A percentile compares a stretch with the other conserved stretches of the same genome.
Conservation (phyloP, 2,888 invertebrate species). For the Cerastis leucographa region DNA sequence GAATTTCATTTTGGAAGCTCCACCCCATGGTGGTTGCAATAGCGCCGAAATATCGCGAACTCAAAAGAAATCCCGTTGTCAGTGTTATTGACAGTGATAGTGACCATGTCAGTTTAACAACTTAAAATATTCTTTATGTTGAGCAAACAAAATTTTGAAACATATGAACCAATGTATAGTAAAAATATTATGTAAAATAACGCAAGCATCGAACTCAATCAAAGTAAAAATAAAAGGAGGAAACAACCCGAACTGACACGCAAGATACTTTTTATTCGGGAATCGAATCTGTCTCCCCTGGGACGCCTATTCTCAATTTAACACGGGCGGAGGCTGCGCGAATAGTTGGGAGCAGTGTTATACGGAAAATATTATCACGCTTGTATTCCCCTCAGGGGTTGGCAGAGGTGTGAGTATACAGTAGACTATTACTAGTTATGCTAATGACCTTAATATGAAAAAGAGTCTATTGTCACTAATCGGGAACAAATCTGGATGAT, state of each 20-base stretch:
- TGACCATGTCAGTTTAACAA: too few species aligned
- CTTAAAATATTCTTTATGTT: too few species aligned
- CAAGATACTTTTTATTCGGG: slow-evolving; percentile 53
- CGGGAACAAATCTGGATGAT: neutral
- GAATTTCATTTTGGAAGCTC: too few species aligned
- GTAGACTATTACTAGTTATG: neutral
- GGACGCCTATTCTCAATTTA: slow-evolving; percentile 58
- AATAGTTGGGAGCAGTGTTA: slow-evolving; percentile 36
- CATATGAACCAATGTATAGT: neutral
- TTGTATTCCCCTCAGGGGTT: neutral
- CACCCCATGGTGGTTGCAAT: too few species aligned
- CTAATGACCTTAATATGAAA: neutral
- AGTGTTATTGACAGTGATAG: too few species aligned
- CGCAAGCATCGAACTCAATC: slow-evolving; percentile 29
- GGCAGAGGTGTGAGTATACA: slow-evolving; percentile 1
- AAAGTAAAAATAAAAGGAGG: slow-evolving; percentile 19
- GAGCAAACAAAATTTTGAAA: neutral
- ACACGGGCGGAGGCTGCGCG: slow-evolving; percentile 36
- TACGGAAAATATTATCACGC: slow-evolving; percentile 19
- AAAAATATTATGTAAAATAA: slow-evolving; percentile 4
- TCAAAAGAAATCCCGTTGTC: too few species aligned
- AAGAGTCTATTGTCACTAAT: neutral
- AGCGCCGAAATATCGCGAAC: too few species aligned
- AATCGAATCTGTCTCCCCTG: slow-evolving; percentile 60
- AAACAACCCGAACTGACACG: slow-evolving; percentile 40